phyloP scores from a whole-genome alignment of 2,888 invertebrate species.

The Leptinotarsa juncta region DNA sequence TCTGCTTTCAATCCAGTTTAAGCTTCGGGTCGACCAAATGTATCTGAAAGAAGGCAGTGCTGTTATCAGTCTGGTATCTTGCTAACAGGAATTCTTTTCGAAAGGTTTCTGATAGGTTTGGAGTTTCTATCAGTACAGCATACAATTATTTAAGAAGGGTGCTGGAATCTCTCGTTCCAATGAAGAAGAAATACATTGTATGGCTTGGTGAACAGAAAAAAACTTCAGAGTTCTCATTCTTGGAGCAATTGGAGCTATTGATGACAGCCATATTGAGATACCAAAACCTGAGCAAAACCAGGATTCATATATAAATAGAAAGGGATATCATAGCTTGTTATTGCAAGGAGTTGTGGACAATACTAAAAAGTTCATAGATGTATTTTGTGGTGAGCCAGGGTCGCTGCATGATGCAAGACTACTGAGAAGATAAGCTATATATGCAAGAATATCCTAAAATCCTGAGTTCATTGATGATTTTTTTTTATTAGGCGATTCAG shows the following conservation, averaged over 20 bases:
- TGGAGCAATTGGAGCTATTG: conserved; percentile 20
- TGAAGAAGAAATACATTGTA: conserved; percentile 17
- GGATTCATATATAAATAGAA: background rate
- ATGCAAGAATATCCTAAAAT: conserved; percentile 44
- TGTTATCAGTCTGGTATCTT: background rate
- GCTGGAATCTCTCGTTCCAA: background rate
- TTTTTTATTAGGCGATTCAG: conserved; percentile 18
- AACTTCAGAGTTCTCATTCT: conserved; percentile 1
- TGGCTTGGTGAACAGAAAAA: background rate
- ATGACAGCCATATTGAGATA: conserved; percentile 18
- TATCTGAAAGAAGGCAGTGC: background rate
- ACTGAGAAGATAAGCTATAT: conserved; percentile 26
- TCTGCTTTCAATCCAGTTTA: too few species aligned
- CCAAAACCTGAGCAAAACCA: conserved; percentile 23
- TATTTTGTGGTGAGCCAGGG: conserved; percentile 22
- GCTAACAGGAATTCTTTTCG: background rate
- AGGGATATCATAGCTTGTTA: conserved; percentile 18
- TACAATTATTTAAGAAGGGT: background rate
- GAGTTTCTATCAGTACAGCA: background rate
- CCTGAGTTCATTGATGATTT: conserved; percentile 49
- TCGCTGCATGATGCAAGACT: conserved; percentile 25
- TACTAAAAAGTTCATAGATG: conserved; percentile 23
- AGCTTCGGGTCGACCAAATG: background rate
- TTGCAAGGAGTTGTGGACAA: conserved; percentile 26
- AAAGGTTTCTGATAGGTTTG: conserved; percentile 21